These are phyloP conservation scores for Zaprionus bogoriensis DNA, from an alignment of 2,888 invertebrate genomes.

Conservation along the genomic window DNA sequence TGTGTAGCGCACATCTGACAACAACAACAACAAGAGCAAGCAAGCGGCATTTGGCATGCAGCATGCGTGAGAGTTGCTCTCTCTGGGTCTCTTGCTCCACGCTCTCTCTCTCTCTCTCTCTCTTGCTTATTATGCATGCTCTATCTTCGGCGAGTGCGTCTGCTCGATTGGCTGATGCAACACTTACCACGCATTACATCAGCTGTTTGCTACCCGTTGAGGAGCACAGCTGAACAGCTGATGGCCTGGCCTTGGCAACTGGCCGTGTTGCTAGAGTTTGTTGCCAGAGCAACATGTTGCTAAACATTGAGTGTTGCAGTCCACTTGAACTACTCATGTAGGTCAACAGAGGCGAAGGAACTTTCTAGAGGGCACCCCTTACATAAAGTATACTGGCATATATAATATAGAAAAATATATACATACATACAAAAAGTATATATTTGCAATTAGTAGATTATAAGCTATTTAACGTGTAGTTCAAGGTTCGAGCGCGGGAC, in stretches of 20 bases:
- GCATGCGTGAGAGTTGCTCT: slow-evolving; percentile 36
- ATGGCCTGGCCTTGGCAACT: background rate
- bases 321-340: background rate
- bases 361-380: background rate
- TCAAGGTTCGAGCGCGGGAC: background rate
- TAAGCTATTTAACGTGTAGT: background rate
- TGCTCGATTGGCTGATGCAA: slow-evolving; percentile 70
- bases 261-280: slow-evolving; percentile 33
- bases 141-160: background rate
- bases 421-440: background rate
- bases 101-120: slow-evolving; percentile 26
- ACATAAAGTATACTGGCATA: background rate
- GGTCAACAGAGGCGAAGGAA: background rate
- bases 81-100: too few relatives aligned
- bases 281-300: slow-evolving; percentile 43
- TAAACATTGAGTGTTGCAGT: background rate
- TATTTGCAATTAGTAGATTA: background rate
- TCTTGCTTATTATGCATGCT: slow-evolving; percentile 16
- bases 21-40: background rate
- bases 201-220: slow-evolving; percentile 36
- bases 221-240: slow-evolving; percentile 41
- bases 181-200: slow-evolving; percentile 58
- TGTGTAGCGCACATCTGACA: slow-evolving; percentile 24
- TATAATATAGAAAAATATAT: too few relatives aligned
- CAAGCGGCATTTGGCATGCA: slow-evolving; percentile 5